Base-by-base conservation (phyloP, 2,888 invertebrate species). In the Actias luna region DNA sequence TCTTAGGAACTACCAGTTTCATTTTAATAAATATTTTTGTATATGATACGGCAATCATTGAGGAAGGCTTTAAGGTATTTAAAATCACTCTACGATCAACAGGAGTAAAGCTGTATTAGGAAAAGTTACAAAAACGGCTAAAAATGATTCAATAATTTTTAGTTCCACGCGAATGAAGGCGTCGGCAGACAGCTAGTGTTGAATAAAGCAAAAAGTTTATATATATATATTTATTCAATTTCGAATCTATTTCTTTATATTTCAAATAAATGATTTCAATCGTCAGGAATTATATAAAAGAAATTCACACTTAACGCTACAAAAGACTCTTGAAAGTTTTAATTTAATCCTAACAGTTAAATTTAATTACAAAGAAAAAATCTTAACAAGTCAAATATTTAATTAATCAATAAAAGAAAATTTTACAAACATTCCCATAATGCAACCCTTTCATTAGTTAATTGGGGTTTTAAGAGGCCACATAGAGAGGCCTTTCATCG, bases 401-500 rank as follows among this genome's bases (percentile, higher is more conserved):
- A 62, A 46, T 58, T 22, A 69, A 62, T 18, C 22, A 63, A 64
- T 60, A 16, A 36, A 39, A 59, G 59, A 57, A 29, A 35, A 63
- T 59, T 27, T 33, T 57, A 55, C 36, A 62, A 60, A 52, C 63
- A 67, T 65, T 65, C 35, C 39, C 61, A 57, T 58, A 64, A 57
- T 64, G 25, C 64, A 71, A 69, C 67, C 76, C 73, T 77, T 78
- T 76, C 73, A 71, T 71, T 73, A 71, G 73, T 77, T 85, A 82
- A 87, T 84, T 78, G 82, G 78, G 74, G 74, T 72, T 64, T 75
- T 71, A 72, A 75, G 70, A 70, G 72, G 73, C 81, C 85, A 84
- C 85, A 85, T 82, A 79, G 73, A 69, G 74, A 69, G 82, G 72
- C 73, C 79, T 83, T 73, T 86, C 80, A 78, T 70, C 82, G 69